Conservation (phyloP, 2,113 vertebrate species). For the Grammomys surdaster region DNA sequence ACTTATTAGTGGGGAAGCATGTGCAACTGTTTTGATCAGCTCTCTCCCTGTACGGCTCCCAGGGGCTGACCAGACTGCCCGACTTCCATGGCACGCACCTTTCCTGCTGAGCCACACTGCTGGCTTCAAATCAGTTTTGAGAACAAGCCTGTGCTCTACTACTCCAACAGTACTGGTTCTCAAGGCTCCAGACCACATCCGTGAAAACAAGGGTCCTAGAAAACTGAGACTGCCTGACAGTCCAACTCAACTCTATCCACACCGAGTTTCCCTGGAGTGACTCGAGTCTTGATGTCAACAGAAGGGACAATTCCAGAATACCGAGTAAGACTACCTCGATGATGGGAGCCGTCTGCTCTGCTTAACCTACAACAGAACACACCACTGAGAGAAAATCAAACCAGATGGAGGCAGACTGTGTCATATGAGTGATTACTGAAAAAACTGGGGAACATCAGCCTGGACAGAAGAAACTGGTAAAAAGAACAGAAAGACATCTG, state of each 20-base stretch:
- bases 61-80: background rate
- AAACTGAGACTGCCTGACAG: background rate
- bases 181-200: background rate
- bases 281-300: background rate
- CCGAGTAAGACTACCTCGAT: background rate
- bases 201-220: background rate
- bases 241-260: background rate
- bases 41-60: background rate
- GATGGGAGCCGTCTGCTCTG: background rate
- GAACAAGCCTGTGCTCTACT: background rate
- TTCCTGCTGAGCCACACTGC: background rate
- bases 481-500: background rate
- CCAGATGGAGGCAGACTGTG: background rate
- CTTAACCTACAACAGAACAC: background rate
- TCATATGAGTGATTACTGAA: background rate
- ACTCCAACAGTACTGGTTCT: background rate
- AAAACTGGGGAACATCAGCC: background rate
- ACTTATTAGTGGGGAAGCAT: background rate
- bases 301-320: background rate
- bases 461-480: background rate
- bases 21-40: background rate
- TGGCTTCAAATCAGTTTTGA: background rate
- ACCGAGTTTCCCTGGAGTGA: background rate
- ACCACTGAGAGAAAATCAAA: constrained; percentile 16
- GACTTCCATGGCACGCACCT: background rate